Base-by-base conservation (phyloP, 2,797 vertebrate species). In the Pangasius krempfi region DNA sequence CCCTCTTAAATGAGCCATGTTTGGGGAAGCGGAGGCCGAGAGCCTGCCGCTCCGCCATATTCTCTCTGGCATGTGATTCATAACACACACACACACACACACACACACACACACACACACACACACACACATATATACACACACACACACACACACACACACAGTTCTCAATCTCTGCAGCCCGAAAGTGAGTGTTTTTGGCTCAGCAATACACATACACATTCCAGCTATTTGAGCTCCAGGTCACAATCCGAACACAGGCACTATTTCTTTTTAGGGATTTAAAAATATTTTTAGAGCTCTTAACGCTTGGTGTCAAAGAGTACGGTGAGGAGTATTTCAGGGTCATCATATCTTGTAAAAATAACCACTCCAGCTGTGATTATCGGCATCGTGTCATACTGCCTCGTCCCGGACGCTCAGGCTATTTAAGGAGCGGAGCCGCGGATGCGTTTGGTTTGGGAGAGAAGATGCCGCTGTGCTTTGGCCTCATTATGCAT, bases 1-100 rank as follows among this genome's bases (percentile, higher is more conserved):
- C 89, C 91, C 88, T 68, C 75, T 81, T 90, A 84, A 89, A 91
- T 90, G 86, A 87, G 88, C 88, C 88, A 83, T 87, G 89, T 89
- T 92, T 89, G 84, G 87, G 87, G 88, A 89, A 89, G 70, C 66
- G 3, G 86, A 89, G 72, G 44, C 75, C 14, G 56, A 72, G 37
- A 84, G 60, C 84, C 85, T 88, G 76, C 88, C 86, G 64, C 78
- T 20, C 4, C 13, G 75, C 87, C 86, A 64, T 80, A 87, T 81
- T 86, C 79, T 64, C 86, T 62, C 81, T 81, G 58, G 56, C 25
- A 47, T 85, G 50, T 52, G 82, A 90, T 76, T 90, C 86, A 44
- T 64, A 72, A 73, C 30, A 30, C 27, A 37, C 64, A 25, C 83
- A 27, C 47, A 64, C 73, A 64, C 70, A 66, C 27, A 73, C 66